Conservation (phyloP, 2,113 vertebrate genomes). For the Myrmecobius fasciatus region DNA sequence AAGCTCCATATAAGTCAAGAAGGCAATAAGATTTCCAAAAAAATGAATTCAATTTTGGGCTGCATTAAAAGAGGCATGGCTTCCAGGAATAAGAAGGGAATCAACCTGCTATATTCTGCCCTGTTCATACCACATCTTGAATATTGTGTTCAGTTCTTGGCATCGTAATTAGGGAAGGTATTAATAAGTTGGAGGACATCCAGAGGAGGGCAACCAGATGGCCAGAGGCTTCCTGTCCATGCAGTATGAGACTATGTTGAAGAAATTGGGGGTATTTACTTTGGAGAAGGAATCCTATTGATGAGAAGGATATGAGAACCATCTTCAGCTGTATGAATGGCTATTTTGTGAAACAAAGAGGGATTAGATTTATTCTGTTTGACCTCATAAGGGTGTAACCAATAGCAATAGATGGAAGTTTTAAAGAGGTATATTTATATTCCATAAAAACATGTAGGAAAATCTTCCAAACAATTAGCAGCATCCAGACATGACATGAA, state of each 20-base stretch:
- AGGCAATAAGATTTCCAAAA: neutral
- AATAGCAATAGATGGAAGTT: neutral
- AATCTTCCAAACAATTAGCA: neutral
- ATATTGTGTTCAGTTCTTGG: neutral
- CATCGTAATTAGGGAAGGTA: neutral
- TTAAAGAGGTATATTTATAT: neutral
- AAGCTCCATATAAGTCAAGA: neutral
- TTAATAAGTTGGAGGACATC: neutral
- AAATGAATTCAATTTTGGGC: neutral
- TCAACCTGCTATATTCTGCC: neutral
- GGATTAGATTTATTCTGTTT: neutral
- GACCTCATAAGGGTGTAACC: neutral
- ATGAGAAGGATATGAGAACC: neutral
- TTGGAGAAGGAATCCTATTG: neutral
- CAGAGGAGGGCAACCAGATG: neutral
- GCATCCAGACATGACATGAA: neutral
- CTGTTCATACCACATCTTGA: neutral
- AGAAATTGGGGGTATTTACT: neutral
- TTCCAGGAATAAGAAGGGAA: neutral
- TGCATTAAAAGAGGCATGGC: neutral
- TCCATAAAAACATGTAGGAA: neutral
- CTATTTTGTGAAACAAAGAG: neutral
- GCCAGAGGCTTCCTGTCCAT: neutral
- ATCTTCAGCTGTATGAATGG: neutral
- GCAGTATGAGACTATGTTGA: neutral